phyloP scores from a whole-genome alignment of 2,113 vertebrate genomes.

The Puntigrus tetrazona region DNA sequence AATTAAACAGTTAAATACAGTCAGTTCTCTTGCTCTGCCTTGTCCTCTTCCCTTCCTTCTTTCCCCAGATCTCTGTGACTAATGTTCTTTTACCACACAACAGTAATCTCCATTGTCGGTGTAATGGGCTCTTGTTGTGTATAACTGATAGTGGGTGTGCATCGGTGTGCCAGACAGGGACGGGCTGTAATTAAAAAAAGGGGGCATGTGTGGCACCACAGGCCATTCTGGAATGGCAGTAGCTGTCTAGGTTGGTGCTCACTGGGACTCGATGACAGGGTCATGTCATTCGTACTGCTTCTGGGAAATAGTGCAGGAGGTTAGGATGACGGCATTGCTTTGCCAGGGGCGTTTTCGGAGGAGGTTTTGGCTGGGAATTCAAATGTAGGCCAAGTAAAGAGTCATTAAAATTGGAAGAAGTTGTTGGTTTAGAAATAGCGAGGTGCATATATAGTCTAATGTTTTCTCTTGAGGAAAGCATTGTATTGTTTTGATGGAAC shows the following conservation, averaged over 20 bases:
- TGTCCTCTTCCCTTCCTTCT: background rate
- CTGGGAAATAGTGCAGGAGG: background rate
- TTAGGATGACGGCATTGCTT: background rate
- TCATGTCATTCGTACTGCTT: conserved; percentile 12
- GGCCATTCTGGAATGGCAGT: conserved; percentile 25
- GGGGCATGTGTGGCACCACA: conserved; percentile 38
- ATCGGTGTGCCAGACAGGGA: conserved; percentile 49
- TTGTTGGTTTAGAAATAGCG: conserved; percentile 14
- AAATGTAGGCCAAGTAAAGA: background rate
- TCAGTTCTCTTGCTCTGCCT: background rate
- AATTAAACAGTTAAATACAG: background rate
- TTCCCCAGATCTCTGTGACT: conserved; percentile 56
- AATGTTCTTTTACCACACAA: conserved; percentile 51
- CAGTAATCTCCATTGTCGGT: conserved; percentile 58
- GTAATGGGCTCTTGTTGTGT: conserved; percentile 58
- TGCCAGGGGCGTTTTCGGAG: background rate
- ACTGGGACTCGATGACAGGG: conserved; percentile 22
- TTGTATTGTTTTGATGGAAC: conserved; percentile 16
- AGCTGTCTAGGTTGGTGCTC: conserved; percentile 16
- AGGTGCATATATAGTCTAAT: conserved; percentile 14
- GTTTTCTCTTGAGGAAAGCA: conserved; percentile 17
- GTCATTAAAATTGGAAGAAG: conserved; percentile 17
- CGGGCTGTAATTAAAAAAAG: conserved; percentile 52
- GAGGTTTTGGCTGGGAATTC: conserved; percentile 21
- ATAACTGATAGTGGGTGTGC: conserved; percentile 58